A percentile compares a stretch with the other conserved stretches of the same genome.
These are phyloP conservation scores for Papilio polytes DNA, from an alignment of 1,140 invertebrate genomes.

Conservation along the genomic window DNA sequence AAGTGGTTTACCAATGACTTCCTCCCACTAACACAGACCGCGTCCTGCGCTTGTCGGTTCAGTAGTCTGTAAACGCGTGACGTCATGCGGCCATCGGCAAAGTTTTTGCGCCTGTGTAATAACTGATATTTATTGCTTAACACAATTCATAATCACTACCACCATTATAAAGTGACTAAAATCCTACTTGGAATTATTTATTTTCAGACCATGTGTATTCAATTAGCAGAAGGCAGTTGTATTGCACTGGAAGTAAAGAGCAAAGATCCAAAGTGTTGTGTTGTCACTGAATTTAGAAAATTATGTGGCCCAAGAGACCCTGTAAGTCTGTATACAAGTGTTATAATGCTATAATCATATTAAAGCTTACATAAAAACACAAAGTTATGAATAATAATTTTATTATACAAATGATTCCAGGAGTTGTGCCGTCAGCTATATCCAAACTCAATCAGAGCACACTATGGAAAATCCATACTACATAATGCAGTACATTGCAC, in stretches of 20 bases:
- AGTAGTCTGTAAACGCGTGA: too few species aligned
- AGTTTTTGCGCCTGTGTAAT: too few species aligned
- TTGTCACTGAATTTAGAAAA: constrained; percentile 90
- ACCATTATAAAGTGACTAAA: neutral
- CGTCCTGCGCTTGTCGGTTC: too few species aligned
- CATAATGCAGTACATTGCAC: constrained; percentile 97
- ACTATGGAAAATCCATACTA: constrained; percentile 92
- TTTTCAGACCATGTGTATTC: constrained; percentile 90
- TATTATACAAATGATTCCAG: constrained; percentile 76
- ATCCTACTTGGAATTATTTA: neutral
- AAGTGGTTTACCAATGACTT: too few species aligned
- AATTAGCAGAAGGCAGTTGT: constrained; percentile 92
- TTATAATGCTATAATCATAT: neutral
- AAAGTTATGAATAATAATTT: constrained; percentile 8
- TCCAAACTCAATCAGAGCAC: constrained; percentile 92
- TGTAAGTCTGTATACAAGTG: constrained; percentile 82
- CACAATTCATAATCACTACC: too few species aligned
- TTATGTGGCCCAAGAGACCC: constrained; percentile 95
- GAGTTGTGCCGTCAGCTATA: constrained; percentile 94
- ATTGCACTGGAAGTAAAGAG: constrained; percentile 92
- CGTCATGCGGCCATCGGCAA: too few species aligned
- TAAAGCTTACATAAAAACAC: neutral
- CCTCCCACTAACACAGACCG: too few species aligned
- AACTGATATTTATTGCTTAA: too few species aligned
- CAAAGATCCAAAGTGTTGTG: constrained; percentile 83